Conservation (phyloP, 2,888 invertebrate genomes). For the Formica aserva region DNA sequence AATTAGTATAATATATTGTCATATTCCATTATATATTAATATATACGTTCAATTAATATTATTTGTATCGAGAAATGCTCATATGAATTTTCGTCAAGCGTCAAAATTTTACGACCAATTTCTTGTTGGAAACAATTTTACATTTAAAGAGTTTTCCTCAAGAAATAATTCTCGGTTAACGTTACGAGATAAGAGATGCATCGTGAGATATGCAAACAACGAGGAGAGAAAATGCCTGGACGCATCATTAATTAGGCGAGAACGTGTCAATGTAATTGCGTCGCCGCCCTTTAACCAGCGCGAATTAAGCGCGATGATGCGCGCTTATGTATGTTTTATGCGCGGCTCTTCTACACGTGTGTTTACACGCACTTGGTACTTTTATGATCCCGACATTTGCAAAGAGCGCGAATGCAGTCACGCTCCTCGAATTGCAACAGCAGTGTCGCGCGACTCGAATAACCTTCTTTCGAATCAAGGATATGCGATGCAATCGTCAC, state of each 20-base stretch:
- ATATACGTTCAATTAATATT: background rate
- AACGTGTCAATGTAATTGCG: conserved; percentile 30
- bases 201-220: background rate
- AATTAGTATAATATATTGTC: background rate
- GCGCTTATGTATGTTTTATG: conserved; percentile 43
- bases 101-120: background rate
- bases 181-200: background rate
- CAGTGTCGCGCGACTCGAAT: conserved; percentile 46
- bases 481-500: conserved; percentile 56
- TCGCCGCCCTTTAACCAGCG: conserved; percentile 22
- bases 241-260: conserved; percentile 55
- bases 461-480: conserved; percentile 62
- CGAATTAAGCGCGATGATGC: conserved; percentile 54
- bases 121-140: background rate
- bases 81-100: background rate
- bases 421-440: conserved; percentile 37
- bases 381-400: conserved; percentile 43
- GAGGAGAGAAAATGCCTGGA: conserved; percentile 11
- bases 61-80: background rate
- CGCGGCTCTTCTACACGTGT: background rate
- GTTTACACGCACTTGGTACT: conserved; percentile 10
- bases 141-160: background rate
- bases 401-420: conserved; percentile 13
- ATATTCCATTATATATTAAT: background rate
- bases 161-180: background rate